phyloP scores from a whole-genome alignment of 2,113 vertebrate species.

The Nycticebus coucang region DNA sequence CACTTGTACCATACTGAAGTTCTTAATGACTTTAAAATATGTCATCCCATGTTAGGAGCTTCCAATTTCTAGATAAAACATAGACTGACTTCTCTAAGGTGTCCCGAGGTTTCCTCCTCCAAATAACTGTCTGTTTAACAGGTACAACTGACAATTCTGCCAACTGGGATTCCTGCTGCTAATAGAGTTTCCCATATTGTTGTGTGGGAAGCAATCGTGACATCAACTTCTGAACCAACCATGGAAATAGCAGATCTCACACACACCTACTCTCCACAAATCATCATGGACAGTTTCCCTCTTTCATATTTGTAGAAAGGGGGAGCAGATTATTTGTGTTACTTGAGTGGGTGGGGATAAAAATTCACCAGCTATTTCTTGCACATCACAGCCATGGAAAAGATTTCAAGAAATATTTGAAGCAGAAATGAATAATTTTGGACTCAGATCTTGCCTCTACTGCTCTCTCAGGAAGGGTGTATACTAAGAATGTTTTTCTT shows the following conservation, averaged over 20 bases:
- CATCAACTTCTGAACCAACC: constrained; percentile 56
- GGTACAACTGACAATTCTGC: constrained; percentile 54
- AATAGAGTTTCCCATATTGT: constrained; percentile 74
- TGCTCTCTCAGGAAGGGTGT: constrained; percentile 18
- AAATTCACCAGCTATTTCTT: constrained; percentile 78
- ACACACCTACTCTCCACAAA: constrained; percentile 67
- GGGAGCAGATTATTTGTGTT: constrained; percentile 68
- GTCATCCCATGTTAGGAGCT: neutral
- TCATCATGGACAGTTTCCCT: constrained; percentile 62
- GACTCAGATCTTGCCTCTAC: constrained; percentile 12
- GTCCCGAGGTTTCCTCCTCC: constrained; percentile 50
- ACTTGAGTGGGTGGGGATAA: constrained; percentile 76
- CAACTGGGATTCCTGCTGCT: constrained; percentile 71
- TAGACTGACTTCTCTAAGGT: constrained; percentile 22
- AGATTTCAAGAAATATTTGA: constrained; percentile 68
- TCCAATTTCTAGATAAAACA: constrained; percentile 32
- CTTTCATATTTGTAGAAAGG: constrained; percentile 61
- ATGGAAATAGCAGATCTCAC: constrained; percentile 78
- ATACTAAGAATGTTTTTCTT: constrained; percentile 40
- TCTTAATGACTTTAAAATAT: neutral
- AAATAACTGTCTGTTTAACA: constrained; percentile 64
- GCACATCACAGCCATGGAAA: constrained; percentile 47
- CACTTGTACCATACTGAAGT: neutral
- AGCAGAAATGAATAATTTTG: constrained; percentile 70
- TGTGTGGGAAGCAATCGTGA: constrained; percentile 79